These are phyloP conservation scores for Echiichthys vipera DNA, from an alignment of 2,797 vertebrate species.

Conservation along the genomic window DNA sequence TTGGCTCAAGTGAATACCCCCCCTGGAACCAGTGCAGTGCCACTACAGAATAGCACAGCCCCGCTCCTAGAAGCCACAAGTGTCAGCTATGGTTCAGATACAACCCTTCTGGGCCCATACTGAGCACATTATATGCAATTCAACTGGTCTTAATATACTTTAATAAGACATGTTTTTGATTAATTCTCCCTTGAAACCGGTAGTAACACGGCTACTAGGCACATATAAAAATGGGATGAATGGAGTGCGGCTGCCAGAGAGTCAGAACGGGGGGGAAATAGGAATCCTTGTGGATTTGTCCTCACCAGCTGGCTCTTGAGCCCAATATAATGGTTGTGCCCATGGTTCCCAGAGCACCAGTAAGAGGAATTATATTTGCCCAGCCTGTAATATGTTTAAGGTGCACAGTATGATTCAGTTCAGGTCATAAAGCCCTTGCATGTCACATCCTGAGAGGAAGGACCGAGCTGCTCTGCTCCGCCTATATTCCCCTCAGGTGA, in stretches of 20 bases:
- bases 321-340: slow-evolving; percentile 81
- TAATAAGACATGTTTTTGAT: slow-evolving; percentile 88
- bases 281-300: slow-evolving; percentile 81
- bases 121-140: slow-evolving; percentile 80
- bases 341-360: slow-evolving; percentile 77
- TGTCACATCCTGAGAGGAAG: slow-evolving; percentile 82
- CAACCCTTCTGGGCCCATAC: slow-evolving; percentile 77
- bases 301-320: slow-evolving; percentile 81
- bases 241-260: slow-evolving; percentile 81
- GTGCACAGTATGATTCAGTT: slow-evolving; percentile 73
- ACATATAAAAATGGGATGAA: slow-evolving; percentile 86
- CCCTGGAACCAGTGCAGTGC: slow-evolving; percentile 61
- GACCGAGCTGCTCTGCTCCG: slow-evolving; percentile 60
- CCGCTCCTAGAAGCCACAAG: slow-evolving; percentile 71
- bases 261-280: slow-evolving; percentile 72
- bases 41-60: slow-evolving; percentile 66
- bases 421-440: slow-evolving; percentile 79
- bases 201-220: slow-evolving; percentile 86
- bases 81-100: slow-evolving; percentile 78
- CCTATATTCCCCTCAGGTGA: slow-evolving; percentile 54
- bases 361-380: slow-evolving; percentile 82
- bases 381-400: slow-evolving; percentile 81
- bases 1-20: slow-evolving; percentile 66
- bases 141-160: slow-evolving; percentile 80
- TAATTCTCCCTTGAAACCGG: slow-evolving; percentile 87